Percentiles rank a stretch among this genome's conserved stretches.
phyloP scores from a whole-genome alignment of 2,113 vertebrate species.

The Thermophis baileyi region DNA sequence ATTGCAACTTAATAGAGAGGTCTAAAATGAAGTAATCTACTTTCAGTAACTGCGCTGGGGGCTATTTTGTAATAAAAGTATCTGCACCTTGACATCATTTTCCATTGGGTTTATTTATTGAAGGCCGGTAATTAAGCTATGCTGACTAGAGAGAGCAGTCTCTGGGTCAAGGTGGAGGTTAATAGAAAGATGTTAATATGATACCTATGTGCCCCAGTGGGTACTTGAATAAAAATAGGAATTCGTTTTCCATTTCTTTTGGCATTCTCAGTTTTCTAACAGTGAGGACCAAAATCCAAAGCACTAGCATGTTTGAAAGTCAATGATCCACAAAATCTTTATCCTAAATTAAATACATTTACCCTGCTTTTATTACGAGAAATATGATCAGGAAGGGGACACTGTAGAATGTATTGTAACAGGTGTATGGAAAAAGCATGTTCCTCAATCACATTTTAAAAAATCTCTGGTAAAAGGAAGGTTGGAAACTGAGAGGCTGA shows the following conservation, averaged over 20 bases:
- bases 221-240: not conserved
- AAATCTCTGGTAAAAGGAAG: not conserved
- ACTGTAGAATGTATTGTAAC: not conserved
- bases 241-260: not conserved
- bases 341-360: not conserved
- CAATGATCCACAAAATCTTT: not conserved
- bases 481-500: not conserved
- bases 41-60: not conserved
- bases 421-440: not conserved
- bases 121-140: not conserved
- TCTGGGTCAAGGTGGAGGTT: not conserved
- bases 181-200: not conserved
- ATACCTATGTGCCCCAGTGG: not conserved
- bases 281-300: not conserved
- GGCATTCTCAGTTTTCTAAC: not conserved
- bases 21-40: not conserved
- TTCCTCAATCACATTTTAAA: not conserved
- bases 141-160: not conserved
- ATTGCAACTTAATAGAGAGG: not conserved
- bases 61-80: not conserved
- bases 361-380: not conserved
- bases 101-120: constrained; percentile 10
- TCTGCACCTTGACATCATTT: rapidly evolving
- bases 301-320: not conserved
- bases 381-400: not conserved